Evolutionary conservation across 2,888 invertebrate genomes (phyloP), one percentile per base, ranked within the genome.

Genomic region (Aleiodes leptofemur): DNA sequence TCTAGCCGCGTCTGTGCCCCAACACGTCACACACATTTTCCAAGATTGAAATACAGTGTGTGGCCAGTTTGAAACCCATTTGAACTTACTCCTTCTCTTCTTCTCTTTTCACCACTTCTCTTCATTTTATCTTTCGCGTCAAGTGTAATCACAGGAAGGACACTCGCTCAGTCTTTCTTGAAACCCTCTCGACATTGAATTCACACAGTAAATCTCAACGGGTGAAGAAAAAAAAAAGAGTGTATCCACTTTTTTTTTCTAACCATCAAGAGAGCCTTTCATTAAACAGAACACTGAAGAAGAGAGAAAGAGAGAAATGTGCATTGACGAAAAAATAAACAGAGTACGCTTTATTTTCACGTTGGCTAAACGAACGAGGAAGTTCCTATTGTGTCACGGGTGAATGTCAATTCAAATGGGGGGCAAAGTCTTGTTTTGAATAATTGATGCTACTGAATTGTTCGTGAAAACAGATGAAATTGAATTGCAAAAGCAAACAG

Each of bases 111-210:
- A 29, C 59, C 16, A n/a, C 43, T 8, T n/a, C 43, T 8, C 43
- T 38, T 3, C 38, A 34, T 55, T 55, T 31, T 14, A 43, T 38
- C 61, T 43, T 38, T 61, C 43, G n/a, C 38, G 38, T 61, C 61
- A 61, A 61, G 61, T 61, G 43, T 61, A 61, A 61, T 61, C 61
- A 61, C 61, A 61, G 16, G 61, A 38, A 61, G 61, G 61, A 61
- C 43, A 43, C 61, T 61, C 61, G 43, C 61, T 61, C 61, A 61
- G 61, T 61, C 43, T 61, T 43, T 61, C 61, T 61, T 13, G n/a
- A 2, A 61, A 23, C 23, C 38, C 61, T 38, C 38, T 61, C 61
- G 16, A 61, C 61, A 61, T 61, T 61, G 61, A 61, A n/a, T 61
- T 31, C 61, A 23, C 61, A 23, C 23, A 14, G 61, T 61, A 61